Percentiles rank a stretch among this genome's conserved stretches.
Conservation (phyloP, 1,140 invertebrate species). For the Nasonia giraulti region DNA sequence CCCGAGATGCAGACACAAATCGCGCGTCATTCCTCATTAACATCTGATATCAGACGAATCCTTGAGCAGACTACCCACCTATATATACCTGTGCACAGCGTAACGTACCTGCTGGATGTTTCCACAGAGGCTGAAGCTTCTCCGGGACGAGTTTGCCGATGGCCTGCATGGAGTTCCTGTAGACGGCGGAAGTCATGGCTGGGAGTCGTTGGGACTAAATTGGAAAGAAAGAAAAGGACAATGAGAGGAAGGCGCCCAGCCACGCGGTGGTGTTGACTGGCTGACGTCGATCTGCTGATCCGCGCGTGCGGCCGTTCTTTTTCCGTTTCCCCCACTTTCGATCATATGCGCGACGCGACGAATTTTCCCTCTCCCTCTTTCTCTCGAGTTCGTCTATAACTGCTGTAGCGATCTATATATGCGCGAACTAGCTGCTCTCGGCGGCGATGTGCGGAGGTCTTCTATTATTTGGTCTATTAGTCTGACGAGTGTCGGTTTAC, state of each 20-base stretch:
- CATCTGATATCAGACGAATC: not conserved
- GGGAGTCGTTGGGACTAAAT: not conserved
- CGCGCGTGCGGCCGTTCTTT: slow-evolving; percentile 13
- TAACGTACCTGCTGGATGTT: slow-evolving; percentile 89
- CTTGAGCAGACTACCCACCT: too few species aligned
- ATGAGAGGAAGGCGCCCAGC: not conserved
- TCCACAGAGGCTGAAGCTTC: slow-evolving; percentile 89
- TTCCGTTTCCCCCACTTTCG: slow-evolving; percentile 36
- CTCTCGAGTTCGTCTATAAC: not conserved
- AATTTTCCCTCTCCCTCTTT: slow-evolving; percentile 56
- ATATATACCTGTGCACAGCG: not conserved
- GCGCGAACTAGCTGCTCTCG: slow-evolving; percentile 25
- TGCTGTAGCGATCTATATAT: not conserved
- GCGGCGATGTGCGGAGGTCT: not conserved
- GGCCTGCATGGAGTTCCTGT: slow-evolving; percentile 79
- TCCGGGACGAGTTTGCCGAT: slow-evolving; percentile 86
- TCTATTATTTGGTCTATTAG: too few species aligned
- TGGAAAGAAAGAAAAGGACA: not conserved
- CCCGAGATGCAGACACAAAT: not conserved
- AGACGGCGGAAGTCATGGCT: slow-evolving; percentile 74
- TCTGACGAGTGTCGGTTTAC: not conserved
- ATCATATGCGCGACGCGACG: slow-evolving; percentile 59
- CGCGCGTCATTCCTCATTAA: not conserved
- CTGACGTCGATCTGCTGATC: slow-evolving; percentile 50
- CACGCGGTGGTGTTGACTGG: slow-evolving; percentile 42